Conservation (phyloP, 2,888 invertebrate genomes). For the Drosophila neutralis region DNA sequence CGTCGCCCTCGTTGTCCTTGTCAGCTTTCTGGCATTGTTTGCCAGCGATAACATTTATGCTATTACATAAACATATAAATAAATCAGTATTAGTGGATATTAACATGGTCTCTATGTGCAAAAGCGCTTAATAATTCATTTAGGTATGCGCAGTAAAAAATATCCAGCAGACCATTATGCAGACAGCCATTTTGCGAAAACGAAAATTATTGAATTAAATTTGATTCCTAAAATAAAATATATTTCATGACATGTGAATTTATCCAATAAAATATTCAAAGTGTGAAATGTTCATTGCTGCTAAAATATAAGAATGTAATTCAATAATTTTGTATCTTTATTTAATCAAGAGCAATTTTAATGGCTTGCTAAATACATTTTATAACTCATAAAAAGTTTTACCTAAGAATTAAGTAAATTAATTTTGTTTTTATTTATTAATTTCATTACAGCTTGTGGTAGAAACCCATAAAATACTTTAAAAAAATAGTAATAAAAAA, state of each 20-base stretch:
- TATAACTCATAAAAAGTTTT: not conserved
- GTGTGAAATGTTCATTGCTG: not conserved
- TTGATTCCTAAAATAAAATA: not conserved
- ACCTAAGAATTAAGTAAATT: not conserved
- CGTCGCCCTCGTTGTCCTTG: slow-evolving; percentile 30
- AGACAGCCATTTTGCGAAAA: not conserved
- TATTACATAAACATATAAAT: slow-evolving; percentile 75
- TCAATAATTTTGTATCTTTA: not conserved
- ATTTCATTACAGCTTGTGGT: not conserved
- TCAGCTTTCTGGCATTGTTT: slow-evolving; percentile 59
- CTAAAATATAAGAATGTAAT: not conserved
- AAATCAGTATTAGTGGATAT: slow-evolving; percentile 76
- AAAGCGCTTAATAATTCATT: slow-evolving; percentile 64
- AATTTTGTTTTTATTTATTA: not conserved
- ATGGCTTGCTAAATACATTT: not conserved
- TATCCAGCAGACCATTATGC: not conserved
- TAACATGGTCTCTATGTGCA: slow-evolving; percentile 34
- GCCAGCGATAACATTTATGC: slow-evolving; percentile 76
- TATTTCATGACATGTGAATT: not conserved
- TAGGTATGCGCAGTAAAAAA: slow-evolving; percentile 38
- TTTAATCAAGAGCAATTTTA: not conserved
- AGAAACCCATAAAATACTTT: not conserved
- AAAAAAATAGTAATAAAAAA: not conserved
- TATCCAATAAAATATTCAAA: not conserved
- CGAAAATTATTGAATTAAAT: not conserved